Evolutionary conservation across 2,797 vertebrate genomes (phyloP).

Genomic region (Smutsia temminckii): DNA sequence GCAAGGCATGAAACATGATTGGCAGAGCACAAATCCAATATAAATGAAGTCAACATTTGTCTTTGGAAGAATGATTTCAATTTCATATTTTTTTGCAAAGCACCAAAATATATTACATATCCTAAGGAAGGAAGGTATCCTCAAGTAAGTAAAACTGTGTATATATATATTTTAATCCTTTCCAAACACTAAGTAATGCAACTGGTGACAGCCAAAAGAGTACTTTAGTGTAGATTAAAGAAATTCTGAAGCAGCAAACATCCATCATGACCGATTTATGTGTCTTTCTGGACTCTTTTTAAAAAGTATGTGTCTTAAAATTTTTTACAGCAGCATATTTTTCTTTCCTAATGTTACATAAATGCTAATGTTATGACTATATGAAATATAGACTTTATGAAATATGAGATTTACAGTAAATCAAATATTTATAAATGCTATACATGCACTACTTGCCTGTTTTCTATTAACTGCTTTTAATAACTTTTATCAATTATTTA

Average conservation of each 20-base stretch:
- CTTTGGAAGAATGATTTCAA: background rate
- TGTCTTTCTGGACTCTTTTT: background rate
- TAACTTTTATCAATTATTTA: background rate
- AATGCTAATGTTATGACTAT: background rate
- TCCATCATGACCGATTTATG: background rate
- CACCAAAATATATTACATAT: background rate
- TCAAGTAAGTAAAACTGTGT: background rate
- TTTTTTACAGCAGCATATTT: background rate
- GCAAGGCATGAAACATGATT: background rate
- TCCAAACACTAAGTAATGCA: background rate
- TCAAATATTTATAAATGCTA: background rate
- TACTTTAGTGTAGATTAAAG: background rate
- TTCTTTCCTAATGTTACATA: background rate
- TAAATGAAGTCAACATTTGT: background rate
- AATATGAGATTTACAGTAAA: background rate
- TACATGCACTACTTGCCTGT: background rate
- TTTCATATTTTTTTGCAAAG: background rate
- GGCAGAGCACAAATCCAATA: background rate
- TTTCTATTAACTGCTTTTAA: background rate
- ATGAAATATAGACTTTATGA: background rate
- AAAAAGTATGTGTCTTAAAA: background rate
- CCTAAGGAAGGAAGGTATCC: background rate
- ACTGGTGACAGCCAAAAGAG: background rate
- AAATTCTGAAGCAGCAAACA: background rate
- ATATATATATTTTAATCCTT: background rate